Base-by-base conservation (phyloP, 2,113 vertebrate genomes). In the Paedocypris sp. region DNA sequence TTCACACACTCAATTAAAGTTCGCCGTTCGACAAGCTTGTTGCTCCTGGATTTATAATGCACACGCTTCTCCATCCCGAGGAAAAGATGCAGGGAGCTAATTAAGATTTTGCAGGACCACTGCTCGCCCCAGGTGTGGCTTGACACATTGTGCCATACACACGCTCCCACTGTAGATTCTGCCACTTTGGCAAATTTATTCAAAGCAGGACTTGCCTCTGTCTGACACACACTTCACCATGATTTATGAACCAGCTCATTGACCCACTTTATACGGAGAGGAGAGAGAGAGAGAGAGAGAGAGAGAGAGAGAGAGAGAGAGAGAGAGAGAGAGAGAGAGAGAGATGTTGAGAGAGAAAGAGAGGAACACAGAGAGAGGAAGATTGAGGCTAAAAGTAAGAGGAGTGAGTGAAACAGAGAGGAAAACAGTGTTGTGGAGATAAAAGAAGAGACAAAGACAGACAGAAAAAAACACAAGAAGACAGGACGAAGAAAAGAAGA, bases 171-270 rank as follows among this genome's bases (percentile, higher is more conserved):
- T 32, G 4, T 5, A 31, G 41, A 68, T 79, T 80, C 63, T n/a
- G 61, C 77, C 62, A 62, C 5, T 71, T 67, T 50, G 64, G 78
- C 78, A 69, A 81, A 80, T 82, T 80, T 84, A 83, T 80, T 81
- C 80, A 78, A 71, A 69, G 60, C 38, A 25, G 68, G 62, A 78
- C 75, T 74, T 71, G 62, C 69, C 64, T 54, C 49, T 71, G 74
- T 75, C 67, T 81, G 80, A 81, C 81, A 81, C 67, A 64, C 62
- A 72, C 75, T 78, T 82, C 80, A 82, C 65, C 42, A 76, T 86
- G 83, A 86, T 86, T 86, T 85, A 86, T 86, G 79, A 73, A 81
- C 75, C 77, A 77, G 77, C 78, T 83, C 82, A 81, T 83, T 83
- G 84, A 85, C 84, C 84, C 77, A 85, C 77, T 85, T 86, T 81